phyloP scores from a whole-genome alignment of 2,888 invertebrate genomes.

The Thereva nobilitata region DNA sequence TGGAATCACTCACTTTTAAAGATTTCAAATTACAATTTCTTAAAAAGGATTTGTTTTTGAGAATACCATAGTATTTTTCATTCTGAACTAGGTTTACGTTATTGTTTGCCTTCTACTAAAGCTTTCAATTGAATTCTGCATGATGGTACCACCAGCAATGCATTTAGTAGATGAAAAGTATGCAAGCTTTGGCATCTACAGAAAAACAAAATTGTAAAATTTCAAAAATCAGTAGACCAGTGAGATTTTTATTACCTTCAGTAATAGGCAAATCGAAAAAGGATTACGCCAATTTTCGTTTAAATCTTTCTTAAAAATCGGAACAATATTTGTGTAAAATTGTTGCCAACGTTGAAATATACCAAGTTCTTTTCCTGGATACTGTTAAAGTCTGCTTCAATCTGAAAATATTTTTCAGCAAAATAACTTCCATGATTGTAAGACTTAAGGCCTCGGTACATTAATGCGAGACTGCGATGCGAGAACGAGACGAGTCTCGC shows the following conservation, averaged over 20 bases:
- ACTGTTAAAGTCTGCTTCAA: background rate
- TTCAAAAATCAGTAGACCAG: background rate
- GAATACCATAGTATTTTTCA: background rate
- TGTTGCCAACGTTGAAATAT: no score
- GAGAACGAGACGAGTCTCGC: no score
- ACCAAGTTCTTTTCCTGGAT: background rate
- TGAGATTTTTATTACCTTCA: background rate
- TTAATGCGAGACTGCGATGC: no score
- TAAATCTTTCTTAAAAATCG: background rate
- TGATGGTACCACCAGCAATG: background rate
- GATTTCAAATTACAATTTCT: no score
- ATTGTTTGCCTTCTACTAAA: background rate
- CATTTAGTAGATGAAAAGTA: background rate
- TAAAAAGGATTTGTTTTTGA: no score
- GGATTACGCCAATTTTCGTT: background rate
- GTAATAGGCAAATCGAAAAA: background rate
- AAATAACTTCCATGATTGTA: background rate
- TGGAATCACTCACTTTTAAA: background rate
- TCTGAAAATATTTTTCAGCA: background rate
- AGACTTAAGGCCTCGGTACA: no score
- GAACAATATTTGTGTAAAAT: background rate
- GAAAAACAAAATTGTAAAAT: background rate
- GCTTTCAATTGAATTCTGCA: no score
- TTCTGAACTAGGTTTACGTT: constrained; percentile 1
- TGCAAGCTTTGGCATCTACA: background rate